Evolutionary conservation across 1,140 invertebrate genomes (phyloP).

Genomic region (Ceratosolen solmsi): DNA sequence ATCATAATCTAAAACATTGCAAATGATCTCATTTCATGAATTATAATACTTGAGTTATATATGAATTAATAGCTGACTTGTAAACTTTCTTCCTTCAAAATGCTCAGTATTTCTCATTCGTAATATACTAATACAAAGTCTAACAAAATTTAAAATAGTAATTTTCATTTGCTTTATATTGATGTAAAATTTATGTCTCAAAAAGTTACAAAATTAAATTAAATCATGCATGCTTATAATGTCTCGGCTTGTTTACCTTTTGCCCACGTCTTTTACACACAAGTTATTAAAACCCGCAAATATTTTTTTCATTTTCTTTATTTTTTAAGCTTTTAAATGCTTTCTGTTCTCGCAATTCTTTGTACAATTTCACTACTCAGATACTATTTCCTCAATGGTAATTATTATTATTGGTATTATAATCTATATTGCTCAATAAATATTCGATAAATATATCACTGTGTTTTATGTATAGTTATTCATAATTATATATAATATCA

Average conservation of each 20-base stretch:
- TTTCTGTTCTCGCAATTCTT: constrained; percentile 62
- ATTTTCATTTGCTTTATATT: constrained; percentile 20
- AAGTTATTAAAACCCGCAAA: constrained; percentile 19
- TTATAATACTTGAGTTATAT: too few relatives aligned
- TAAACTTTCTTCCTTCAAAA: too few relatives aligned
- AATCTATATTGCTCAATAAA: constrained; percentile 68
- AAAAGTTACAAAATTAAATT: constrained; percentile 28
- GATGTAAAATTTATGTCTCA: constrained; percentile 7
- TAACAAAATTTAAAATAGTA: neutral
- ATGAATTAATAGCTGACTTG: too few relatives aligned
- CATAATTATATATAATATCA: constrained; percentile 58
- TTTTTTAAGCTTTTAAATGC: constrained; percentile 29
- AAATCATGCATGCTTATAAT: constrained; percentile 22
- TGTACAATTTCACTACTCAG: constrained; percentile 67
- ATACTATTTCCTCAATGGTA: constrained; percentile 52
- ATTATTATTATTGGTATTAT: constrained; percentile 41
- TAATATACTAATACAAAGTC: neutral
- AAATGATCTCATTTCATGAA: too few relatives aligned
- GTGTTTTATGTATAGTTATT: constrained; percentile 65
- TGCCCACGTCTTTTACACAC: constrained; percentile 22
- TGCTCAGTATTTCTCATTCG: too few relatives aligned
- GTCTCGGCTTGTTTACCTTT: constrained; percentile 49
- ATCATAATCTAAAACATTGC: too few relatives aligned
- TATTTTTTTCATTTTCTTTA: constrained; percentile 32
- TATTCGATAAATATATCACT: constrained; percentile 72